Evolutionary conservation across 2,888 invertebrate species (phyloP).

Genomic region (Spodoptera littoralis): DNA sequence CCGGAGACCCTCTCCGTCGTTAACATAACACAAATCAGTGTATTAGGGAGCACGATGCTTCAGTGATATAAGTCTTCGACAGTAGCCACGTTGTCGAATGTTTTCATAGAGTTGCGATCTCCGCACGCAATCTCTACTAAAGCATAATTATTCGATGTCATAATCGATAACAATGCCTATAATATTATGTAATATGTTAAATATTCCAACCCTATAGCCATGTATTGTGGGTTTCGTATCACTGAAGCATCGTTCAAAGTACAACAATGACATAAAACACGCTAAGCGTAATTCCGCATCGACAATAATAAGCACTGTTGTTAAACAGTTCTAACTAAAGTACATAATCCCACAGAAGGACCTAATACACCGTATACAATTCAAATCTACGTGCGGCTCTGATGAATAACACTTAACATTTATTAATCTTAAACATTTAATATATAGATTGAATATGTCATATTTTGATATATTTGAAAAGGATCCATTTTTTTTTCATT

Average conservation of each 20-base stretch:
- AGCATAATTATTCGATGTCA: too few species aligned
- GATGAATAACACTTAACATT: conserved; percentile 47
- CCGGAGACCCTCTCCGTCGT: conserved; percentile 4
- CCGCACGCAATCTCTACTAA: not conserved
- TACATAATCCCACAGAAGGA: conserved; percentile 11
- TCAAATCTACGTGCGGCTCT: conserved; percentile 33
- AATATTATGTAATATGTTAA: not conserved
- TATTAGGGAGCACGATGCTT: conserved; percentile 17
- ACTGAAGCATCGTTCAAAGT: conserved; percentile 16
- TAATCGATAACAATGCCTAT: not conserved
- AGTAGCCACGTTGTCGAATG: conserved; percentile 4
- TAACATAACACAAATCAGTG: conserved; percentile 21
- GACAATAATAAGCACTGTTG: conserved; percentile 9
- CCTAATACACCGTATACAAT: conserved; percentile 27
- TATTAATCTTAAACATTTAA: conserved; percentile 44
- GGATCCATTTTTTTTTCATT: conserved; percentile 8
- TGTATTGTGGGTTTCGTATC: not conserved
- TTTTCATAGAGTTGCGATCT: not conserved
- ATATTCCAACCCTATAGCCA: too few species aligned
- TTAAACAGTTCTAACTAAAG: conserved; percentile 7
- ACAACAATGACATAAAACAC: conserved; percentile 4
- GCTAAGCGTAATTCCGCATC: conserved; percentile 23
- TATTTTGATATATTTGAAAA: conserved; percentile 34
- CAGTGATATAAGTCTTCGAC: conserved; percentile 11
- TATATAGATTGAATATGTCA: conserved; percentile 36